phyloP scores from a whole-genome alignment of 2,888 invertebrate species.

The Epinotia nisella region DNA sequence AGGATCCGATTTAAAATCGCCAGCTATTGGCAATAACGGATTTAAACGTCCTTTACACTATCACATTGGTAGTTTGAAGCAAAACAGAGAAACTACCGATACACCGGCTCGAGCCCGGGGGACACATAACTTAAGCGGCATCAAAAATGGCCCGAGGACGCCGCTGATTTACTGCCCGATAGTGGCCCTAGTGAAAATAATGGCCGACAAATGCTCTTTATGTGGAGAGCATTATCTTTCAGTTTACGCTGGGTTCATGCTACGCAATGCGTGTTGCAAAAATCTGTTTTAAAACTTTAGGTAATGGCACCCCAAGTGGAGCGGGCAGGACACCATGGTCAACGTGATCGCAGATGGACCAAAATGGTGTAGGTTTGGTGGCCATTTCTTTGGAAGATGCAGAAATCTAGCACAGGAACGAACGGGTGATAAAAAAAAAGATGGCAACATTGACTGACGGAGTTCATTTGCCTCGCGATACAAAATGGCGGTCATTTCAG shows the following conservation, averaged over 20 bases:
- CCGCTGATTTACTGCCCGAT: conserved; percentile 65
- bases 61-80: conserved; percentile 5
- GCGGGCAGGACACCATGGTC: too few species aligned
- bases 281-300: not conserved
- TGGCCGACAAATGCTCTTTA: conserved; percentile 63
- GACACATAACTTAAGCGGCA: conserved; percentile 78
- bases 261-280: not conserved
- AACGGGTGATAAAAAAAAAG: too few species aligned
- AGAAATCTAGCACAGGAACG: too few species aligned
- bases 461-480: too few species aligned
- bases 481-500: too few species aligned
- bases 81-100: conserved; percentile 14
- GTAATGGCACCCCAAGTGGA: not conserved
- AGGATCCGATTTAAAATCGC: not conserved
- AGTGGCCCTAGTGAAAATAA: conserved; percentile 69
- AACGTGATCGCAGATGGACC: not conserved
- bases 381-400: too few species aligned
- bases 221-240: conserved; percentile 55
- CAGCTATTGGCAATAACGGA: not conserved
- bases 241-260: conserved; percentile 39
- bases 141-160: conserved; percentile 73
- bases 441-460: too few species aligned
- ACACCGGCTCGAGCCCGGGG: conserved; percentile 59
- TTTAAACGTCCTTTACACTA: not conserved
- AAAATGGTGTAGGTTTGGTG: not conserved